Percentiles rank a stretch among this genome's conserved stretches.
Conservation (phyloP, 2,888 invertebrate genomes). For the Lapara coniferarum region DNA sequence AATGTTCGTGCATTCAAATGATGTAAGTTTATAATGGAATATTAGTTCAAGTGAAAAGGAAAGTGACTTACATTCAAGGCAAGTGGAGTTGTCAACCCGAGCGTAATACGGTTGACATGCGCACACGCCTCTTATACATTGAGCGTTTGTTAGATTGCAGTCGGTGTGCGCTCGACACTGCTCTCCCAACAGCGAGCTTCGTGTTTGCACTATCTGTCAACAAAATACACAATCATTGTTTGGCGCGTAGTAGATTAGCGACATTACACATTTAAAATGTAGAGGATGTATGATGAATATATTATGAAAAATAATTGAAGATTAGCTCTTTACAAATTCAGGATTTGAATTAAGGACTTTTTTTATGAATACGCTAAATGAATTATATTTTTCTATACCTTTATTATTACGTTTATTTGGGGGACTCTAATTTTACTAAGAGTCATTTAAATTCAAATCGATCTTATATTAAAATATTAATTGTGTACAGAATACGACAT, state of each 20-base stretch:
- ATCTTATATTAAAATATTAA: too few relatives aligned
- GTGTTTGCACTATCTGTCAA: slow-evolving; percentile 60
- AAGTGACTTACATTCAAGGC: slow-evolving; percentile 90
- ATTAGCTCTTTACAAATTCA: too few relatives aligned
- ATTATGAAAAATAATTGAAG: too few relatives aligned
- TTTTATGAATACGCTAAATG: too few relatives aligned
- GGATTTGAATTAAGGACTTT: too few relatives aligned
- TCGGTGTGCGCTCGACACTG: slow-evolving; percentile 85
- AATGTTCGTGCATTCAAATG: background rate
- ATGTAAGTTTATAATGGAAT: background rate
- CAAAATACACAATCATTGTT: slow-evolving; percentile 30
- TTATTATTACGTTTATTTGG: too few relatives aligned
- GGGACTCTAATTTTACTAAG: too few relatives aligned
- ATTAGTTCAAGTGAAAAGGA: slow-evolving; percentile 27
- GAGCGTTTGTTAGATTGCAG: slow-evolving; percentile 86
- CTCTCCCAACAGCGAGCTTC: slow-evolving; percentile 80
- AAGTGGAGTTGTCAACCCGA: slow-evolving; percentile 89
- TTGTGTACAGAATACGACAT: background rate
- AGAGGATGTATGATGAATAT: background rate
- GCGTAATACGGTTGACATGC: slow-evolving; percentile 93
- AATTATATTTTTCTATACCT: too few relatives aligned
- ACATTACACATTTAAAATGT: background rate
- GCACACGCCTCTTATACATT: slow-evolving; percentile 88
- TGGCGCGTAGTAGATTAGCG: background rate
- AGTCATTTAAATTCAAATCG: too few relatives aligned